A percentile compares a stretch with the other conserved stretches of the same genome.
Evolutionary conservation across 1,140 invertebrate genomes (phyloP).

Genomic region (Drosophila persimilis): DNA sequence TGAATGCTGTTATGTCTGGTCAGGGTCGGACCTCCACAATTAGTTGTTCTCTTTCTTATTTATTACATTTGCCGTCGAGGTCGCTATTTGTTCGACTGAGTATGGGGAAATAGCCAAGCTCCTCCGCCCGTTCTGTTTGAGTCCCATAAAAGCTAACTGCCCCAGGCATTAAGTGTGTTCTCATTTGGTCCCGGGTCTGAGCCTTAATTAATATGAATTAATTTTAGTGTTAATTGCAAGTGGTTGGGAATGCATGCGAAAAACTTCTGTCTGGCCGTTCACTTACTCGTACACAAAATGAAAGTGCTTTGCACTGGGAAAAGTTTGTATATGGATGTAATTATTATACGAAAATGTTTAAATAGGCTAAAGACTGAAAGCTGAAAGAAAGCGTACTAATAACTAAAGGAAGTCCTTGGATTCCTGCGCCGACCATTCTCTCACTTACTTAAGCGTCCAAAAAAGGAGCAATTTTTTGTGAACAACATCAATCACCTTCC

Average conservation of each 20-base stretch:
- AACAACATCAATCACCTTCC: constrained; percentile 53
- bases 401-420: too few relatives aligned
- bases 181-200: constrained; percentile 59
- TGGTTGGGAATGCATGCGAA: constrained; percentile 60
- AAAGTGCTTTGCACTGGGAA: constrained; percentile 58
- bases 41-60: constrained; percentile 58
- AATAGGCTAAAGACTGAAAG: background rate
- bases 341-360: background rate
- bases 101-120: background rate
- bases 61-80: constrained; percentile 79
- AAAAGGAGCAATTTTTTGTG: background rate
- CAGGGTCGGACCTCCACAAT: constrained; percentile 39
- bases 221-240: constrained; percentile 80
- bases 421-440: background rate
- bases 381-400: background rate
- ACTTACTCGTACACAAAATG: constrained; percentile 28
- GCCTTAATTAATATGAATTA: constrained; percentile 81
- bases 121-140: constrained; percentile 26
- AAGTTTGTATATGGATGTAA: constrained; percentile 22
- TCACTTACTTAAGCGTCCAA: background rate
- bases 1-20: constrained; percentile 74
- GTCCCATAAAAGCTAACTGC: constrained; percentile 68
- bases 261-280: constrained; percentile 30
- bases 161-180: constrained; percentile 72
- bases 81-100: constrained; percentile 66